These are phyloP conservation scores for Dreissena polymorpha DNA, from an alignment of 1,140 invertebrate genomes.

Conservation along the genomic window DNA sequence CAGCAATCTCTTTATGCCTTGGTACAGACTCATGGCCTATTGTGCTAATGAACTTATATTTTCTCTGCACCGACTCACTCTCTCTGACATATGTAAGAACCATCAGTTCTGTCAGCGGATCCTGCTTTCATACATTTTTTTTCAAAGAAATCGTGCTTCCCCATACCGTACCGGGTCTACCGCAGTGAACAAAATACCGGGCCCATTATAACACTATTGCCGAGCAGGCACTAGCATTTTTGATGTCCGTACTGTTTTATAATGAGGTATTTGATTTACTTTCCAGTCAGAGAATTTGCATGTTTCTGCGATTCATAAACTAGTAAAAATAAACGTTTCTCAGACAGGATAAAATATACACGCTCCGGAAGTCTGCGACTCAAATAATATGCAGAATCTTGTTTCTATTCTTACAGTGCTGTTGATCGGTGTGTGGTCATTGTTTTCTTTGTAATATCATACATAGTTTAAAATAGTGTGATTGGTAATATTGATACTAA, in stretches of 20 bases:
- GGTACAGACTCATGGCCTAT: conserved; percentile 19
- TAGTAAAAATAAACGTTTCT: neutral
- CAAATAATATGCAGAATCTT: neutral
- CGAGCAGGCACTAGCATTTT: conserved; percentile 35
- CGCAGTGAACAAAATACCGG: conserved; percentile 44
- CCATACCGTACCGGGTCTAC: conserved; percentile 30
- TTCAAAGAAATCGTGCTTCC: conserved; percentile 40
- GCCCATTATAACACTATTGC: conserved; percentile 50
- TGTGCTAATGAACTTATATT: conserved; percentile 52
- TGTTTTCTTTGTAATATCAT: neutral
- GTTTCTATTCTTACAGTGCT: neutral
- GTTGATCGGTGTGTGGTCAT: neutral
- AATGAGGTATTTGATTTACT: conserved; percentile 47
- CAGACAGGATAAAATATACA: neutral
- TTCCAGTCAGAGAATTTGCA: conserved; percentile 31
- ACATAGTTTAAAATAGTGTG: no score
- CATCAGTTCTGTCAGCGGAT: conserved; percentile 33
- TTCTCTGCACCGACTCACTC: conserved; percentile 43
- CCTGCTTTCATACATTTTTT: conserved; percentile 19
- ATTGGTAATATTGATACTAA: no score
- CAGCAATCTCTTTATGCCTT: conserved; percentile 18
- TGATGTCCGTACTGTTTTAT: conserved; percentile 50
- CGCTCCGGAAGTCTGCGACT: neutral
- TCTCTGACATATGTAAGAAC: conserved; percentile 44
- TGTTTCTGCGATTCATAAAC: conserved; percentile 30